A percentile compares a stretch with the other conserved stretches of the same genome.
These are phyloP conservation scores for Polypedilum vanderplanki DNA, from an alignment of 1,140 invertebrate genomes.

Conservation along the genomic window DNA sequence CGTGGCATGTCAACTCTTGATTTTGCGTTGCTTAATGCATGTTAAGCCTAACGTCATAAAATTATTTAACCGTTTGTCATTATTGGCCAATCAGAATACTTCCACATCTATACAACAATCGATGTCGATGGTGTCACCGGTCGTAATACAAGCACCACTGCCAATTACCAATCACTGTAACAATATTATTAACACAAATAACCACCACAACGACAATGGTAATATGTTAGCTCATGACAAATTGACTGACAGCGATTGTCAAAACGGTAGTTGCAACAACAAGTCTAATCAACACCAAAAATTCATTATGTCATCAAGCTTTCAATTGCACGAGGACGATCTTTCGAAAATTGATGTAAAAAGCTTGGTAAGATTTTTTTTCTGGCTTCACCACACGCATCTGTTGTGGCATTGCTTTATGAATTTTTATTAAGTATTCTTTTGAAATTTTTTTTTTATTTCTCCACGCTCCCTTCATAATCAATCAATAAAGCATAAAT, in stretches of 20 bases:
- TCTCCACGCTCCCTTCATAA: background rate
- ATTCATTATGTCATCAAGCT: constrained; percentile 37
- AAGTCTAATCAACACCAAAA: constrained; percentile 12
- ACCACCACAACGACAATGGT: background rate
- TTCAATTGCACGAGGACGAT: constrained; percentile 44
- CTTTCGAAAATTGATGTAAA: constrained; percentile 53
- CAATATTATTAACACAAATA: background rate
- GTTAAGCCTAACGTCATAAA: constrained; percentile 27
- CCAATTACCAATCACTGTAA: too few species aligned
- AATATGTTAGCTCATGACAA: constrained; percentile 37
- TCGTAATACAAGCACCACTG: constrained; percentile 37
- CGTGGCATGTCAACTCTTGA: constrained; percentile 32
- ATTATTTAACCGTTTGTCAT: constrained; percentile 30
- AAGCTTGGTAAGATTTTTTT: constrained; percentile 43
- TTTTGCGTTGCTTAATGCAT: constrained; percentile 32
- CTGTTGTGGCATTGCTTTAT: constrained; percentile 32
- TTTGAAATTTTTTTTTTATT: too few species aligned
- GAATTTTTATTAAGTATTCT: constrained; percentile 28
- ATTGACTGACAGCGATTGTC: background rate
- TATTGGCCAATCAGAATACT: constrained; percentile 35
- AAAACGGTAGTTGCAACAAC: background rate
- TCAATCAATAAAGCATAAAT: background rate
- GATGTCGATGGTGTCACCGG: constrained; percentile 43
- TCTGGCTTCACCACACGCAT: constrained; percentile 39
- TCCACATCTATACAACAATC: constrained; percentile 42